Evolutionary conservation across 2,113 vertebrate species (phyloP).

Genomic region (Tragelaphus scriptus): DNA sequence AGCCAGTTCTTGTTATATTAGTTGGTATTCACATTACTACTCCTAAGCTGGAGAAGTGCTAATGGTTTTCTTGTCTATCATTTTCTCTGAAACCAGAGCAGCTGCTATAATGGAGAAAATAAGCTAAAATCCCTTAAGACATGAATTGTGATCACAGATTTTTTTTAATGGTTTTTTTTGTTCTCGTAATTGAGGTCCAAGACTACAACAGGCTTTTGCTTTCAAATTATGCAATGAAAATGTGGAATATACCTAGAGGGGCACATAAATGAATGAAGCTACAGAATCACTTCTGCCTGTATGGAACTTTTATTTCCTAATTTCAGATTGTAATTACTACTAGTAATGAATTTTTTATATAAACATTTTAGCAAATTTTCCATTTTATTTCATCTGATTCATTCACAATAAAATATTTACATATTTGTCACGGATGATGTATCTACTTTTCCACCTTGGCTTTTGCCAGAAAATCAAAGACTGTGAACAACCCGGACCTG

Average conservation of each 20-base stretch:
- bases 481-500: neutral
- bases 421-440: neutral
- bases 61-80: neutral
- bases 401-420: neutral
- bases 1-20: neutral
- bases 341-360: slow-evolving; percentile 79
- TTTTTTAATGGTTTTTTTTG: slow-evolving; percentile 42
- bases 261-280: slow-evolving; percentile 35
- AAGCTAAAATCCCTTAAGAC: slow-evolving; percentile 33
- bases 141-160: slow-evolving; percentile 36
- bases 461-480: slow-evolving; percentile 63
- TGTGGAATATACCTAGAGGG: slow-evolving; percentile 61
- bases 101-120: slow-evolving; percentile 31
- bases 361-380: slow-evolving; percentile 62
- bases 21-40: neutral
- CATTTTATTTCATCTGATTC: slow-evolving; percentile 68
- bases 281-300: slow-evolving; percentile 61
- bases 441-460: slow-evolving; percentile 50
- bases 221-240: slow-evolving; percentile 63
- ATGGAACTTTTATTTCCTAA: slow-evolving; percentile 69
- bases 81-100: slow-evolving; percentile 30
- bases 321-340: slow-evolving; percentile 78
- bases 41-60: neutral
- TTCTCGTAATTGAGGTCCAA: slow-evolving; percentile 43
- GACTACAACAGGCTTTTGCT: neutral